Conservation (phyloP, 2,113 vertebrate species). For the Egretta garzetta region DNA sequence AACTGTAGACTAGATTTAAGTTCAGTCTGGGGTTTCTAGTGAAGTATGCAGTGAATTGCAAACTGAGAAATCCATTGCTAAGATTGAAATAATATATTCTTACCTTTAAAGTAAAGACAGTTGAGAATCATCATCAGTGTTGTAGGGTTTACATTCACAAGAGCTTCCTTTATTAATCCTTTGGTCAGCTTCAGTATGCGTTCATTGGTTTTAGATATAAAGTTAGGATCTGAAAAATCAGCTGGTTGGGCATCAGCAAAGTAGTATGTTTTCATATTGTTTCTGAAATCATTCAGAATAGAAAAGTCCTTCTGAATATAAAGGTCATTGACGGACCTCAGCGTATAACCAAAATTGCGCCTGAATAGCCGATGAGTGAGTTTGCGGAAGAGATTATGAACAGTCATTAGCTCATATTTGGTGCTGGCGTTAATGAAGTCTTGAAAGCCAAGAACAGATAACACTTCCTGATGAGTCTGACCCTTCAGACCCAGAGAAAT, state of each 20-base stretch:
- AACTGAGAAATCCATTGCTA: neutral
- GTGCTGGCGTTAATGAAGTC: conserved; percentile 92
- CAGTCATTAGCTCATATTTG: conserved; percentile 87
- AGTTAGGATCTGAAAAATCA: conserved; percentile 87
- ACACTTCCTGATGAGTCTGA: conserved; percentile 83
- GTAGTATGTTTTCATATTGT: conserved; percentile 85
- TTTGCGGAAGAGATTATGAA: conserved; percentile 95
- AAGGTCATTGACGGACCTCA: conserved; percentile 90
- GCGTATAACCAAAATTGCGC: conserved; percentile 92
- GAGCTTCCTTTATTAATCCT: conserved; percentile 90
- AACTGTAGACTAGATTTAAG: neutral
- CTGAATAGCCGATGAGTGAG: conserved; percentile 94
- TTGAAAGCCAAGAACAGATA: conserved; percentile 82
- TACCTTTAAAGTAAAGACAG: conserved; percentile 98
- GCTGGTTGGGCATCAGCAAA: conserved; percentile 89
- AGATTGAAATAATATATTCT: neutral
- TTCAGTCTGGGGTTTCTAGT: neutral
- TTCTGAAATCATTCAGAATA: conserved; percentile 80
- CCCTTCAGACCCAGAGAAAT: conserved; percentile 86
- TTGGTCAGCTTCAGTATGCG: conserved; percentile 92
- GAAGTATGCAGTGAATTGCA: neutral
- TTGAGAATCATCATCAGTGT: conserved; percentile 94
- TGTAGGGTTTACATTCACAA: conserved; percentile 84
- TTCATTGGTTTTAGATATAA: conserved; percentile 84
- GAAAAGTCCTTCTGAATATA: conserved; percentile 83